Conservation (phyloP, 2,797 vertebrate species). For the Peromyscus melanophrys region DNA sequence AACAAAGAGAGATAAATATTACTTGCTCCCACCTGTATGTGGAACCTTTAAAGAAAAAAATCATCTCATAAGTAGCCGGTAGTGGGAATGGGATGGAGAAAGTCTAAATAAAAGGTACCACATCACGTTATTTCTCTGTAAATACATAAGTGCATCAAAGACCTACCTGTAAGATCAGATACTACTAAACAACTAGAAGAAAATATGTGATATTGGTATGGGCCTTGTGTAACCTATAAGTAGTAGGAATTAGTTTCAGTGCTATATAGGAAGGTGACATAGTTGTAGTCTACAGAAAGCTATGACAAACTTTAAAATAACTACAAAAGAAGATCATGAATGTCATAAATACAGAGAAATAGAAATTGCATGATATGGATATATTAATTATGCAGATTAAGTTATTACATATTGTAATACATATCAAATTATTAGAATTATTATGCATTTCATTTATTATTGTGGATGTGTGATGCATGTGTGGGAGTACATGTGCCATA, state of each 20-base stretch:
- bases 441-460: background rate
- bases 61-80: background rate
- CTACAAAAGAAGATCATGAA: background rate
- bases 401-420: background rate
- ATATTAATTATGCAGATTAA: background rate
- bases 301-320: background rate
- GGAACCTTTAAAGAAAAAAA: background rate
- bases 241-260: background rate
- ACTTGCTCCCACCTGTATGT: background rate
- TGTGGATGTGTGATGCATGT: background rate
- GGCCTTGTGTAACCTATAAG: background rate
- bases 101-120: too few species aligned
- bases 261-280: too few species aligned
- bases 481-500: too few species aligned
- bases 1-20: background rate
- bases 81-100: background rate
- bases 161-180: background rate
- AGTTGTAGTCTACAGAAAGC: background rate
- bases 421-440: background rate
- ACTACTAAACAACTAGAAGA: background rate
- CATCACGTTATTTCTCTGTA: background rate
- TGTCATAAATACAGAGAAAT: background rate
- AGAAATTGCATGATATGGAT: background rate
- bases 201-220: background rate
- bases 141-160: background rate